Evolutionary conservation across 1,140 invertebrate genomes (phyloP).

Genomic region (Rhizoglyphus robini): DNA sequence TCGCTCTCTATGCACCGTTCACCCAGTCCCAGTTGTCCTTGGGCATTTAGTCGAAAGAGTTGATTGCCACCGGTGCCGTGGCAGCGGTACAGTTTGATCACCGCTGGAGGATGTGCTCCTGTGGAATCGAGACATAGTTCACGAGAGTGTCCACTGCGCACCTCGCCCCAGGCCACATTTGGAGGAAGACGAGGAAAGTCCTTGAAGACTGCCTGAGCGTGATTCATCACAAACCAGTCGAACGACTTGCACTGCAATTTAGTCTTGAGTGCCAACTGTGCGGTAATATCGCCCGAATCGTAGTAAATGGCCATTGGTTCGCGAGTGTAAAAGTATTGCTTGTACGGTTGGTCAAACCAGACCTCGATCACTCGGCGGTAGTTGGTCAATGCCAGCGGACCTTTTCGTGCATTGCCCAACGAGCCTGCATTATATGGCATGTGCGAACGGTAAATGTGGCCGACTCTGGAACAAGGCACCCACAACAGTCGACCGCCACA

Average conservation of each 20-base stretch:
- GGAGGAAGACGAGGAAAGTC: slow-evolving; percentile 89
- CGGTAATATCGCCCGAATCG: slow-evolving; percentile 36
- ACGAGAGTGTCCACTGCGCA: slow-evolving; percentile 30
- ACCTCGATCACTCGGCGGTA: slow-evolving; percentile 87
- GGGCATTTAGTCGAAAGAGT: slow-evolving; percentile 73
- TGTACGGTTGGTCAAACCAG: slow-evolving; percentile 77
- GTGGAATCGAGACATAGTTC: slow-evolving; percentile 70
- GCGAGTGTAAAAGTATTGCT: slow-evolving; percentile 89
- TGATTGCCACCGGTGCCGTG: slow-evolving; percentile 91
- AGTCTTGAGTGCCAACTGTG: slow-evolving; percentile 48
- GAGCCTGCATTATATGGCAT: slow-evolving; percentile 95
- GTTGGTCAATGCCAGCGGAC: slow-evolving; percentile 72
- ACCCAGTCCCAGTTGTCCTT: slow-evolving; percentile 84
- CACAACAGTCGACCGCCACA: slow-evolving; percentile 94
- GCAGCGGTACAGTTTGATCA: slow-evolving; percentile 65
- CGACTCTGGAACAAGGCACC: slow-evolving; percentile 95
- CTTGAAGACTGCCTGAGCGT: slow-evolving; percentile 84
- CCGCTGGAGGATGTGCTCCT: slow-evolving; percentile 64
- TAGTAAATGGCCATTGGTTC: slow-evolving; percentile 41
- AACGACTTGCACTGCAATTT: slow-evolving; percentile 76
- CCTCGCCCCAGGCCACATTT: slow-evolving; percentile 87
- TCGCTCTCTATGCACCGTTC: slow-evolving; percentile 83
- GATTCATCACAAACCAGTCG: slow-evolving; percentile 93
- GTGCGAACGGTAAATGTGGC: slow-evolving; percentile 91
- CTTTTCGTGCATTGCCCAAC: slow-evolving; percentile 75